Evolutionary conservation across 2,797 vertebrate species (phyloP), one percentile per base, ranked within the genome.

Genomic region (Zenarchopterus dispar): DNA sequence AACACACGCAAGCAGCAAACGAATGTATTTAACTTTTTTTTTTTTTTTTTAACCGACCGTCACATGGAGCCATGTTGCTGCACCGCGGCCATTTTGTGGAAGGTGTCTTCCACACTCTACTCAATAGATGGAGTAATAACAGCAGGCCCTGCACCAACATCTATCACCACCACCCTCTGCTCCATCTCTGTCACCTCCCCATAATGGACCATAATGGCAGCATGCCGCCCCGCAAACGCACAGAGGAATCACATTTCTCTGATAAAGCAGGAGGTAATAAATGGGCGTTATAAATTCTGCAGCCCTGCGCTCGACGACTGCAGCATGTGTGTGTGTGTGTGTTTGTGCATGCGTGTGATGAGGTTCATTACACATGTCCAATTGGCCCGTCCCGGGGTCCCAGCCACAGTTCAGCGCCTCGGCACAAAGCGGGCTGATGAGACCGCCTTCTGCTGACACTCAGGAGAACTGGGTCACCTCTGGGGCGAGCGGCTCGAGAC

Each of bases 381-480:
- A 85, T 87, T 75, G 80, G 87, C 78, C 88, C 72, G 78, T 87
- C 78, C 61, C 84, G 41, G 77, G 77, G 67, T 86, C 83, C 77
- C 62, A 21, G 87, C 48, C 87, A 93, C 90, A 93, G 90, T 88
- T 92, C 88, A 90, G 66, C 89, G 92, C 81, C 81, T 89, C 83
- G 58, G 87, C 88, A 94, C 92, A 94, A 93, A 94, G 91, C 81
- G 11, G 75, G 67, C 73, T 73, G 84, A 91, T 84, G 86, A 84
- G 72, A 77, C 78, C 33, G 76, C 91, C 89, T 92, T 90, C 90
- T 92, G 90, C 90, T 84, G 86, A 89, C 84, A 81, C 88, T 88
- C 85, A 91, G 78, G 78, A 79, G 85, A 94, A 93, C 61, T 93
- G 89, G 93, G 93, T 94, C 93, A 93, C 88, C 87, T 91, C 86